Percentiles rank a stretch among this genome's conserved stretches.
Conservation (phyloP, 2,113 vertebrate genomes). For the Notarius lentiginosus region DNA sequence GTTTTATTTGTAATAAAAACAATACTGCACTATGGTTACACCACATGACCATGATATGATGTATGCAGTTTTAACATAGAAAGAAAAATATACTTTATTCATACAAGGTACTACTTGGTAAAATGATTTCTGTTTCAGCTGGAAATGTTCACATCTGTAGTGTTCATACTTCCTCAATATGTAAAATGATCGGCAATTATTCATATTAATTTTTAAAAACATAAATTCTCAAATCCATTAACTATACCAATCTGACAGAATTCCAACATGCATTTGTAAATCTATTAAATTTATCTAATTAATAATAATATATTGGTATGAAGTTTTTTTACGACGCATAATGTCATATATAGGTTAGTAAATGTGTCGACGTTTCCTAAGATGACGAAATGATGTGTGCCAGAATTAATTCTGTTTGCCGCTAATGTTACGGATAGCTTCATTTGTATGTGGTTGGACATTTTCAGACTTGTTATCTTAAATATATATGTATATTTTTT, state of each 20-base stretch:
- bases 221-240: neutral
- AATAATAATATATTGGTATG: neutral
- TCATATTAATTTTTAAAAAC: neutral
- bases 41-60: neutral
- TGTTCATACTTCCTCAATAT: neutral
- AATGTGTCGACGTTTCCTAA: no score
- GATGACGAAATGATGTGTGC: neutral
- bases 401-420: neutral
- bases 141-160: neutral
- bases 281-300: neutral
- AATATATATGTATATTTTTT: neutral
- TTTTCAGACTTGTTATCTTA: neutral
- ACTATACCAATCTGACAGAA: neutral
- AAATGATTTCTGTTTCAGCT: neutral
- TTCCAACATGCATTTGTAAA: neutral
- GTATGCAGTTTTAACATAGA: neutral
- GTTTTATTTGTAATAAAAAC: no score
- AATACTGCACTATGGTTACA: no score
- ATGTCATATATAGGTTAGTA: no score
- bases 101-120: neutral
- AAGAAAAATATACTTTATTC: neutral
- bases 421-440: neutral
- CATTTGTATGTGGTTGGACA: neutral
- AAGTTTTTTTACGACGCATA: neutral
- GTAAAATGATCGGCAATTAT: neutral